Base-by-base conservation (phyloP, 2,888 invertebrate species). In the Periphyllus acericola region DNA sequence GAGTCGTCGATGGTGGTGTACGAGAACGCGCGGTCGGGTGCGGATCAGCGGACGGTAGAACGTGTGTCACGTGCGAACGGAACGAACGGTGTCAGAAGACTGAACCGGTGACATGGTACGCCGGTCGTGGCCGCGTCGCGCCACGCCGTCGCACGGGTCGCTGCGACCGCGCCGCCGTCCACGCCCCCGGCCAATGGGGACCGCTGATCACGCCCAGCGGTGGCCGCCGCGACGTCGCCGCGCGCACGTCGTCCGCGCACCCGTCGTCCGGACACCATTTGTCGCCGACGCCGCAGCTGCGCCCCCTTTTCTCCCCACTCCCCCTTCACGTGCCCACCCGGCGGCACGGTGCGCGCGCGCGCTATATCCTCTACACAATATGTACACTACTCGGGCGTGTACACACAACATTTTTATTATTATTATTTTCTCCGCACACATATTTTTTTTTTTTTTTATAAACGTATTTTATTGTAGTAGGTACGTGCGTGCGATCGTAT, bases 251-350 rank as follows among this genome's bases (percentile, higher is more conserved):
- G 25, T 32, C 36, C 60, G 82, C 52, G 82, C 71, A 29, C 66
- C 75, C 78, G 46, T 52, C 71, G 80, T n/a, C 29, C 72, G 40
- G 86, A 80, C 86, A 87, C 86, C 86, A 87, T 87, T 80, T 87
- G 86, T 80, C 86, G 71, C 40, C 66, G 46, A 46, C 25, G 83
- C 72, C 52, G 82, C 85, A 68, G 85, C 78, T 85, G 85, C 85
- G 79, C 79, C 86, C 86, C 79, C 72, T 68, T 84, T 71, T 40
- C n/a, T 14, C 36, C 76, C 29, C 21, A 2, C n/a, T 76, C 46
- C 46, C 17, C 40, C 46, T 11, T 17, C 9, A 2, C 14, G 14
- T 8, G 36, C 36, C 25, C 29, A 66, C 60, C 17, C 68, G n/a
- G n/a, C n/a, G n/a, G n/a, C n/a, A n/a, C n/a, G n/a, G 8, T 36